Percentiles rank a stretch among this genome's conserved stretches.
Evolutionary conservation across 2,113 vertebrate species (phyloP).

Genomic region (Ursus arctos): DNA sequence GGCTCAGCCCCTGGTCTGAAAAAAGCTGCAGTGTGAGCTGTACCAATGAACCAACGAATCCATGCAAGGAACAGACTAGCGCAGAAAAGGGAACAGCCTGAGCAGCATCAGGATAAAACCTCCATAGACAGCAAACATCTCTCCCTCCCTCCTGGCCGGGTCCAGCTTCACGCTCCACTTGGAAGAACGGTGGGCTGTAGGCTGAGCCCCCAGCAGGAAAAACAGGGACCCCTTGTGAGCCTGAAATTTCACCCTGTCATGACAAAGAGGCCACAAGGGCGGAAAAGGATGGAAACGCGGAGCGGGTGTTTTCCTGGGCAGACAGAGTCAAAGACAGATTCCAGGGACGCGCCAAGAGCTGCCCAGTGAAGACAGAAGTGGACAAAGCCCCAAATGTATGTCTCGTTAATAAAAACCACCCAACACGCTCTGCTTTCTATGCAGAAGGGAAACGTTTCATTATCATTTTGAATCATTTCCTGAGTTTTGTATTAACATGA

Average conservation of each 20-base stretch:
- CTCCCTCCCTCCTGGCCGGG: neutral
- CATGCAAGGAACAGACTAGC: neutral
- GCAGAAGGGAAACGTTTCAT: slow-evolving; percentile 26
- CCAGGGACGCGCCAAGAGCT: neutral
- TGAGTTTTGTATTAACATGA: neutral
- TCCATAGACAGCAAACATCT: neutral
- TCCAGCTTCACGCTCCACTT: neutral
- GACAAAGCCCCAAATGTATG: neutral
- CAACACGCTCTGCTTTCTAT: neutral
- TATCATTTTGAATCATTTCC: neutral
- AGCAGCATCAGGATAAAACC: neutral
- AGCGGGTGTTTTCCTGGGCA: neutral
- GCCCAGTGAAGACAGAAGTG: neutral
- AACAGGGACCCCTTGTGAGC: neutral
- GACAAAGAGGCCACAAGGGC: neutral
- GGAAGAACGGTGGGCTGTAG: neutral
- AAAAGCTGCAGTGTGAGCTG: neutral
- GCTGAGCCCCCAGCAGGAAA: neutral
- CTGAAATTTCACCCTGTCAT: neutral
- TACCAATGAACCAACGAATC: fast-evolving
- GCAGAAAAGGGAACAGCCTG: neutral
- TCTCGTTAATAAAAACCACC: slow-evolving; percentile 45
- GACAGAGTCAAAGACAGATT: neutral
- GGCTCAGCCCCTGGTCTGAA: neutral
- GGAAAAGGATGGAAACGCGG: neutral